phyloP scores from a whole-genome alignment of 2,113 vertebrate genomes.

The Ia io region DNA sequence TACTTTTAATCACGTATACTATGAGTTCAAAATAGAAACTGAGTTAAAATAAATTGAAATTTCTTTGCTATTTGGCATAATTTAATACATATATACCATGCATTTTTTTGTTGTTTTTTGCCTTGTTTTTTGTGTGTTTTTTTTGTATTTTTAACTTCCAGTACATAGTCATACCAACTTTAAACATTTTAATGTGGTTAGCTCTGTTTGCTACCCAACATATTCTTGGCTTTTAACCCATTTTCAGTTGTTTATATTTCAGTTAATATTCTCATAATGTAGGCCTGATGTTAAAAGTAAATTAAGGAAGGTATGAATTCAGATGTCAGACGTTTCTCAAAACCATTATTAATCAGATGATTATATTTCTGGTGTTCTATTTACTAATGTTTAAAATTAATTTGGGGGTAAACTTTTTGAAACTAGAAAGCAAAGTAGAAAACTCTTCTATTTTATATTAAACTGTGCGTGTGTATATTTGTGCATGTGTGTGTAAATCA shows the following conservation, averaged over 20 bases:
- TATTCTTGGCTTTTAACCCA: not conserved
- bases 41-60: slow-evolving; percentile 11
- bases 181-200: not conserved
- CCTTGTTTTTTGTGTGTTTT: not conserved
- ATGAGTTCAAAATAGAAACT: not conserved
- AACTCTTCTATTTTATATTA: slow-evolving; percentile 1
- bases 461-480: not conserved
- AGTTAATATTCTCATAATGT: not conserved
- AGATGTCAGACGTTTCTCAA: not conserved
- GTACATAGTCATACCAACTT: not conserved
- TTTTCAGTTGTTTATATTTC: not conserved
- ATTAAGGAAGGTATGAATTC: not conserved
- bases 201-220: not conserved
- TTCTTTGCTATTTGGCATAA: slow-evolving; percentile 23
- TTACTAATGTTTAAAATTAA: slow-evolving; percentile 40
- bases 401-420: not conserved
- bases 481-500: not conserved
- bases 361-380: not conserved
- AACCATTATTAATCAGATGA: not conserved
- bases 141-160: slow-evolving; percentile 15
- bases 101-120: not conserved
- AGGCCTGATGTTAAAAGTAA: not conserved
- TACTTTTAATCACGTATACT: not conserved
- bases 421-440: not conserved
- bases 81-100: not conserved